Conservation (phyloP, 2,113 vertebrate species). For the Gasterosteus aculeatus region DNA sequence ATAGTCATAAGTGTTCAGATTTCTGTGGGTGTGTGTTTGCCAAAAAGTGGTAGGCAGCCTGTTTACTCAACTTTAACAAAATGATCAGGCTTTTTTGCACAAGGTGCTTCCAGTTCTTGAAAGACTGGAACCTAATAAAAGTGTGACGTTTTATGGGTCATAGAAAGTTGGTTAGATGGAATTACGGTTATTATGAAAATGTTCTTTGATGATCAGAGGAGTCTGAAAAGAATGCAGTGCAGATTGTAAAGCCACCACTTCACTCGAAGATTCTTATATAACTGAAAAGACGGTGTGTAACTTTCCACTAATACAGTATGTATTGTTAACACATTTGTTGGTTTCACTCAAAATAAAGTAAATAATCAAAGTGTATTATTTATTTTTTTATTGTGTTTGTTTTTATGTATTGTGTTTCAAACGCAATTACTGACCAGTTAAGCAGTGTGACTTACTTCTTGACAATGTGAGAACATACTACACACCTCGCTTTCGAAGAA, state of each 20-base stretch:
- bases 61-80: slow-evolving; percentile 5
- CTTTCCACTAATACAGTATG: slow-evolving; percentile 12
- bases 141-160: neutral
- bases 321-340: slow-evolving; percentile 1
- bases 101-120: neutral
- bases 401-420: slow-evolving; percentile 18
- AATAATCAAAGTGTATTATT: slow-evolving; percentile 23
- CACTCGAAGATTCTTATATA: neutral
- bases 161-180: slow-evolving; percentile 3
- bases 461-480: slow-evolving; percentile 7
- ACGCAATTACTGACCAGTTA: slow-evolving; percentile 10
- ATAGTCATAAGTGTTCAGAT: slow-evolving; percentile 17
- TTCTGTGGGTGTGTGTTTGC: neutral
- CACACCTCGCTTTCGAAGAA: neutral
- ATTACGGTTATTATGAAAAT: slow-evolving; percentile 2
- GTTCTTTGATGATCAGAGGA: slow-evolving; percentile 15
- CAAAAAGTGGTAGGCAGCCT: neutral
- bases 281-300: neutral
- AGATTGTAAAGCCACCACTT: slow-evolving; percentile 3
- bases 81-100: slow-evolving; percentile 1
- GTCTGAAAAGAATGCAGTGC: neutral
- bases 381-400: neutral
- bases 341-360: slow-evolving; percentile 42
- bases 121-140: slow-evolving; percentile 6
- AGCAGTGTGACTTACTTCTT: slow-evolving; percentile 1